phyloP scores from a whole-genome alignment of 2,888 invertebrate genomes.

The Apeira syringaria region DNA sequence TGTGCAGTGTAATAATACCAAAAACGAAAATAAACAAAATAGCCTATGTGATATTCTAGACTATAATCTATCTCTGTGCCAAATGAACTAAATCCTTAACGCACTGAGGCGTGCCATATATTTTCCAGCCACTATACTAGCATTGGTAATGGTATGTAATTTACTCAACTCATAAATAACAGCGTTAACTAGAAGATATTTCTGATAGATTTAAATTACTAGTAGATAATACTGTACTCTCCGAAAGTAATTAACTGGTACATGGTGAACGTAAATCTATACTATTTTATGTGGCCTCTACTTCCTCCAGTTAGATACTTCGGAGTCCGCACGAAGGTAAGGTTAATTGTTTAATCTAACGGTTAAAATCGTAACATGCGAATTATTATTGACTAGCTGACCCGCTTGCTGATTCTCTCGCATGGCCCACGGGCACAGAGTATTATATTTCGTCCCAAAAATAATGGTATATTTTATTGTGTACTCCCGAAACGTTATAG shows the following conservation, averaged over 20 bases:
- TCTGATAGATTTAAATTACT: slow-evolving; percentile 15
- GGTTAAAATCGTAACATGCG: background rate
- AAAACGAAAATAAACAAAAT: too few relatives aligned
- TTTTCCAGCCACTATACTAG: slow-evolving; percentile 2
- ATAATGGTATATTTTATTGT: too few relatives aligned
- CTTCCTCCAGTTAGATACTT: background rate
- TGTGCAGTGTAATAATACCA: too few relatives aligned
- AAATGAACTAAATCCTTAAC: too few relatives aligned
- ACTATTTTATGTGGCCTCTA: slow-evolving; percentile 14
- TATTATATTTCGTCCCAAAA: too few relatives aligned
- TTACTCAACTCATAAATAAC: slow-evolving; percentile 9
- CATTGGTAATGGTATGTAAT: slow-evolving; percentile 18
- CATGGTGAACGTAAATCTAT: slow-evolving; percentile 18
- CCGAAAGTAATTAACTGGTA: slow-evolving; percentile 10
- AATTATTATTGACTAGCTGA: too few relatives aligned
- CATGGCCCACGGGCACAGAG: too few relatives aligned
- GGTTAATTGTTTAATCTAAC: too few relatives aligned
- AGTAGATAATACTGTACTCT: slow-evolving; percentile 9
- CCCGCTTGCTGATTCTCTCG: too few relatives aligned
- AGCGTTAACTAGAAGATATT: slow-evolving; percentile 15
- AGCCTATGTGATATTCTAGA: too few relatives aligned
- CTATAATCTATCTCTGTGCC: too few relatives aligned
- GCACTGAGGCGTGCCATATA: background rate
- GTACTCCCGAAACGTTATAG: too few relatives aligned
- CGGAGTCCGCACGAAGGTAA: background rate